Conservation (phyloP, 1,140 invertebrate species). For the Diorhabda carinulata region DNA sequence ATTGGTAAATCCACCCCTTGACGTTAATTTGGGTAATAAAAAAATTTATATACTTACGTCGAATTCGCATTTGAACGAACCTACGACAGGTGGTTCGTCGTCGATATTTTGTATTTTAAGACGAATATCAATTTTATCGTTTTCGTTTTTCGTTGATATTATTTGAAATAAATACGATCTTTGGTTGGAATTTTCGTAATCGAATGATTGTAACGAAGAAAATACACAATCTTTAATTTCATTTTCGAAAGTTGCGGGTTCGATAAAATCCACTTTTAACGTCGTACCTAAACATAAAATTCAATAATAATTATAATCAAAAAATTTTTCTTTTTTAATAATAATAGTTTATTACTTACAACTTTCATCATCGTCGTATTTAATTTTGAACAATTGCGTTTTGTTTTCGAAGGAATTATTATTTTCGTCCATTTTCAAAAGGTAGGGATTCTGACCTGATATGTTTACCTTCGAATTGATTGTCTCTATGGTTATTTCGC, state of each 20-base stretch:
- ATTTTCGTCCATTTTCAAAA: slow-evolving; percentile 11
- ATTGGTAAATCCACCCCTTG: too few species aligned
- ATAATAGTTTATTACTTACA: not conserved
- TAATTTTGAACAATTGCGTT: slow-evolving; percentile 1
- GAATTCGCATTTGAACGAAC: slow-evolving; percentile 15
- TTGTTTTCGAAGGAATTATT: slow-evolving; percentile 1
- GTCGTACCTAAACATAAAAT: not conserved
- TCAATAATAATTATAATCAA: not conserved
- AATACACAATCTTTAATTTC: slow-evolving; percentile 10
- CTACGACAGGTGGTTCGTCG: slow-evolving; percentile 23
- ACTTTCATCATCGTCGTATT: not conserved
- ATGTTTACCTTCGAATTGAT: too few species aligned
- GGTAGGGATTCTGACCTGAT: too few species aligned
- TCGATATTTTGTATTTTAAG: slow-evolving; percentile 23
- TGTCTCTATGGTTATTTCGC: too few species aligned
- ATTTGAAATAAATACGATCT: slow-evolving; percentile 4
- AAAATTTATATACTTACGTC: slow-evolving; percentile 16
- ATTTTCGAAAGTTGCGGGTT: not conserved
- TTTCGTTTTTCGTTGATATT: not conserved
- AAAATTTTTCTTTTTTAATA: not conserved
- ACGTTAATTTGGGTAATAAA: not conserved
- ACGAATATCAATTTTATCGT: not conserved
- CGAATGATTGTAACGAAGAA: slow-evolving; percentile 19
- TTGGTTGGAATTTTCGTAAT: slow-evolving; percentile 20
- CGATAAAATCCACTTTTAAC: not conserved